Conservation (phyloP, 2,797 vertebrate genomes). For the Mergus octosetaceus region DNA sequence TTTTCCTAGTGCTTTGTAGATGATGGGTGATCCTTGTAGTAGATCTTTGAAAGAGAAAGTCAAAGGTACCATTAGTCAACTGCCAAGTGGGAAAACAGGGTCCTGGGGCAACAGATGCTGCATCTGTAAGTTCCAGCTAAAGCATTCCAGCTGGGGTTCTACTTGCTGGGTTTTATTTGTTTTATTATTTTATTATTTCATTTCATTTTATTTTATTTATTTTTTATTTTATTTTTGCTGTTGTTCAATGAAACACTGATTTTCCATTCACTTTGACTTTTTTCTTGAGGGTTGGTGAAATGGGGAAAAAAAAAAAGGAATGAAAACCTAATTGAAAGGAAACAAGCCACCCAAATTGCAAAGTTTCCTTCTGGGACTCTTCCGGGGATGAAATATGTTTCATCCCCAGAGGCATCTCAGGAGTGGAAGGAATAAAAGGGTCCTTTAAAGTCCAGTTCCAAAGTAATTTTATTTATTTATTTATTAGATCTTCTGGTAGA, state of each 20-base stretch:
- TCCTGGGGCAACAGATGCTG: background rate
- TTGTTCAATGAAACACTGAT: background rate
- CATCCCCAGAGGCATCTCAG: background rate
- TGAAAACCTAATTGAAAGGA: background rate
- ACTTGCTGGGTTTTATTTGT: background rate
- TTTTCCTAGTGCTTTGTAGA: background rate
- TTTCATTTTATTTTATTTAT: background rate
- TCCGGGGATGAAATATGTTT: background rate
- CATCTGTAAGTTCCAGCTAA: background rate
- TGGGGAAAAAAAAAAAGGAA: background rate
- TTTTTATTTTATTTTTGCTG: background rate
- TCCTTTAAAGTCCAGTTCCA: background rate
- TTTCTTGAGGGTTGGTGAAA: background rate
- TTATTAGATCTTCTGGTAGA: background rate
- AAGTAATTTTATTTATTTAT: background rate
- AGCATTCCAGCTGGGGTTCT: background rate
- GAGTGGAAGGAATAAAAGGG: fast-evolving
- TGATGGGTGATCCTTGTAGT: background rate
- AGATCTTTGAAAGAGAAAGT: background rate
- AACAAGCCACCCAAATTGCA: background rate
- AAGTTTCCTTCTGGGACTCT: background rate
- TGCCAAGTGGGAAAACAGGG: background rate
- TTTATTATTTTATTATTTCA: background rate
- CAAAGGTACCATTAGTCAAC: background rate
- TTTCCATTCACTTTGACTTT: background rate